Percentiles rank a stretch among this genome's conserved stretches.
Evolutionary conservation across 2,797 vertebrate species (phyloP).

Genomic region (Falco cherrug): DNA sequence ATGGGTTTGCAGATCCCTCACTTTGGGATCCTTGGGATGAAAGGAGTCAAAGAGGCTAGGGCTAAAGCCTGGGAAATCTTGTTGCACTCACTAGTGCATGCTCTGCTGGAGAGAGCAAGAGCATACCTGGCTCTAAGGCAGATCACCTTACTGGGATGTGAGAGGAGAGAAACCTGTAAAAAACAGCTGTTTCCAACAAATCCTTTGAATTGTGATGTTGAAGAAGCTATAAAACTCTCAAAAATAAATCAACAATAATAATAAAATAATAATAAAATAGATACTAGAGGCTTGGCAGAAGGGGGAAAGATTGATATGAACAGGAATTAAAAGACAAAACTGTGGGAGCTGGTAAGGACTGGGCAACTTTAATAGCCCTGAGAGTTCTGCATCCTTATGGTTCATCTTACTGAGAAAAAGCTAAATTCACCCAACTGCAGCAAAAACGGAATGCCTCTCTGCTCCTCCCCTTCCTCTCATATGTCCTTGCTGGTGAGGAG

Average conservation of each 20-base stretch:
- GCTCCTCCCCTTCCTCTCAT: background rate
- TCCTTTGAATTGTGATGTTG: background rate
- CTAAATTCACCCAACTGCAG: background rate
- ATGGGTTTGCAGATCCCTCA: accelerated
- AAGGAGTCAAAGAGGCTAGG: background rate
- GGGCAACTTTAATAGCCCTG: background rate
- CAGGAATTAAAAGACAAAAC: background rate
- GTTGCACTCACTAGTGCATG: accelerated
- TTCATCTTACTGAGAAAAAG: background rate
- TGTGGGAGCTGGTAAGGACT: background rate
- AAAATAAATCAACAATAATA: background rate
- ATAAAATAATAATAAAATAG: background rate
- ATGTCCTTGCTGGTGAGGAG: background rate
- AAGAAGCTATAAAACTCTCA: background rate
- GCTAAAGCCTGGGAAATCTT: background rate
- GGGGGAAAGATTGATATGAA: background rate
- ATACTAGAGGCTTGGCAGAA: background rate
- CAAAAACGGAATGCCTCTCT: background rate
- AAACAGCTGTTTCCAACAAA: background rate
- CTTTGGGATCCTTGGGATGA: background rate
- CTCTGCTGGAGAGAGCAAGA: background rate
- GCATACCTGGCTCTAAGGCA: background rate
- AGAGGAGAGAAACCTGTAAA: background rate
- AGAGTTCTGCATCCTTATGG: background rate
- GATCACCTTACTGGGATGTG: background rate